Evolutionary conservation across 53 echinoderm and acorn worm species (phyloP).

Genomic region (Arbacia lixula): DNA sequence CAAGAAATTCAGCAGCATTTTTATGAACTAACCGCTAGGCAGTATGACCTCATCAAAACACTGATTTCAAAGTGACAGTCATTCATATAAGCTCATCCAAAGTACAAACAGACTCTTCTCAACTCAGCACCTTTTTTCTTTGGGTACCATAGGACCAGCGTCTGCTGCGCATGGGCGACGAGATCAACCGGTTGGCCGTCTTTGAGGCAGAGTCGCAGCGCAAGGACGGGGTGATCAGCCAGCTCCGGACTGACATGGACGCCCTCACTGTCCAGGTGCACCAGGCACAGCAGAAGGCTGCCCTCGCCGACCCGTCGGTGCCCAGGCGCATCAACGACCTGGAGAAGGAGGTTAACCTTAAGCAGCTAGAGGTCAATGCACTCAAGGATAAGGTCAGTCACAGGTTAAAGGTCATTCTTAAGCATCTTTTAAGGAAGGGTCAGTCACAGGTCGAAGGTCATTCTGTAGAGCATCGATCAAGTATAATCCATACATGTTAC

Average conservation of each 20-base stretch:
- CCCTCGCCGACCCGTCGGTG: slow-evolving; percentile 55
- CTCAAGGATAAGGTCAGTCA: slow-evolving; percentile 90
- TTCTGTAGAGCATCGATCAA: neutral
- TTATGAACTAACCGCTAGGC: no score
- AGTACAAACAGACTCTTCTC: no score
- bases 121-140: no score
- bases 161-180: slow-evolving; percentile 93
- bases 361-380: slow-evolving; percentile 90
- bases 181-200: slow-evolving; percentile 93
- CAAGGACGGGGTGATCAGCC: slow-evolving; percentile 89
- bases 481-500: no score
- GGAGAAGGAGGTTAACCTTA: slow-evolving; percentile 81
- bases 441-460: no score
- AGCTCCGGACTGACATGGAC: slow-evolving; percentile 84
- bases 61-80: no score
- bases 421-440: no score
- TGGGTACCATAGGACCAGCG: slow-evolving; percentile 73
- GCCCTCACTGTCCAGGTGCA: slow-evolving; percentile 59
- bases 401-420: no score
- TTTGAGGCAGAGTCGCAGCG: slow-evolving; percentile 94
- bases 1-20: no score
- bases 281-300: slow-evolving; percentile 45
- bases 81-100: no score
- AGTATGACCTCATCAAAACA: no score
- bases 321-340: slow-evolving; percentile 71